phyloP scores from a whole-genome alignment of 2,797 vertebrate species.

The Scolopax bukidnonensis region DNA sequence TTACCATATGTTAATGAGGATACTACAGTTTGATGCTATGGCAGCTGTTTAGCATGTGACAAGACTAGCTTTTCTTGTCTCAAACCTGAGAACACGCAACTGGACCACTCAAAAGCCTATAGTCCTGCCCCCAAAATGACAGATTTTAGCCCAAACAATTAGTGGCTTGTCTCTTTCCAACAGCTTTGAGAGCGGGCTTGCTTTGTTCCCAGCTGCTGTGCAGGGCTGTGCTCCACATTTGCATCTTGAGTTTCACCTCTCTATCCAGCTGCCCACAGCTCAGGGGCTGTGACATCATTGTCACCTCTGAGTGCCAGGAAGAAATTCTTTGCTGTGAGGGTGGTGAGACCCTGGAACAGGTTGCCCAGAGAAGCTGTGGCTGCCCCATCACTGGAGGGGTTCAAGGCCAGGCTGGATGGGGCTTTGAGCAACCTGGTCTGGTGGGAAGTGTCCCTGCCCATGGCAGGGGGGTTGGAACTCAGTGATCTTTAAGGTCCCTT shows the following conservation, averaged over 20 bases:
- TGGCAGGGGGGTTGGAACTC: too few relatives aligned
- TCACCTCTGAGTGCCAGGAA: not conserved
- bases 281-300: fast-evolving
- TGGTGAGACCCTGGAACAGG: too few relatives aligned
- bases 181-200: not conserved
- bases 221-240: not conserved
- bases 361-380: too few relatives aligned
- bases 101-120: not conserved
- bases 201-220: not conserved
- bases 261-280: not conserved
- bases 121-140: not conserved
- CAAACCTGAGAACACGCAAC: not conserved
- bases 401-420: too few relatives aligned
- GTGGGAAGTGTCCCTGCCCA: too few relatives aligned
- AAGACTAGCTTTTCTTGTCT: not conserved
- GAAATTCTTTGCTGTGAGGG: too few relatives aligned
- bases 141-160: not conserved
- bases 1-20: not conserved
- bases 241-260: not conserved
- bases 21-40: not conserved
- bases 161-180: not conserved
- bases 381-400: too few relatives aligned
- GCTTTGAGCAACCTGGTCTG: too few relatives aligned
- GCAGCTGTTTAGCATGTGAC: not conserved
- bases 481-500: too few relatives aligned